These are phyloP conservation scores for Lepidochrysops patricia DNA, from an alignment of 2,888 invertebrate genomes.

Conservation along the genomic window DNA sequence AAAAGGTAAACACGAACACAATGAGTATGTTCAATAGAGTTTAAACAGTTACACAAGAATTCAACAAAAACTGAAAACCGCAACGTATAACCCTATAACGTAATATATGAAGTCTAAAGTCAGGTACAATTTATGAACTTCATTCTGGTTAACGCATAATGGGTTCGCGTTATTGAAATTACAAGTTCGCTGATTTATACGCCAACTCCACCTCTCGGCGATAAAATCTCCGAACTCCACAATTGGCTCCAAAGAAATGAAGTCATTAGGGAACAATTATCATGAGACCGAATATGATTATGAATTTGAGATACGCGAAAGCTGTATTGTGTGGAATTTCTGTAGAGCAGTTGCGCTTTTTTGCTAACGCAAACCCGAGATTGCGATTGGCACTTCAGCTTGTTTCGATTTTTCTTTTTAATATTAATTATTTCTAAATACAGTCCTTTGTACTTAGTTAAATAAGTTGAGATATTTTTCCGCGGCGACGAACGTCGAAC, in stretches of 20 bases:
- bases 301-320: neutral
- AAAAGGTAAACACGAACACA: neutral
- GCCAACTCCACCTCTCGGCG: neutral
- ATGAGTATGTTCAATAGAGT: neutral
- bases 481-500: no score
- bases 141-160: neutral
- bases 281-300: neutral
- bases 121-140: constrained; percentile 5
- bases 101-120: neutral
- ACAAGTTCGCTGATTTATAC: neutral
- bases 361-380: no score
- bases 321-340: neutral
- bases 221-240: neutral
- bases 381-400: no score
- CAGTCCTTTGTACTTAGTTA: no score
- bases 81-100: neutral
- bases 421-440: no score
- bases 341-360: no score
- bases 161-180: neutral
- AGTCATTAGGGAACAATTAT: neutral
- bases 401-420: no score
- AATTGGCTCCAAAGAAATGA: neutral
- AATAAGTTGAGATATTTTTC: no score
- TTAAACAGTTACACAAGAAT: neutral
- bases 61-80: neutral